These are phyloP conservation scores for Melospiza melodia DNA, from an alignment of 2,113 vertebrate genomes.

Conservation along the genomic window DNA sequence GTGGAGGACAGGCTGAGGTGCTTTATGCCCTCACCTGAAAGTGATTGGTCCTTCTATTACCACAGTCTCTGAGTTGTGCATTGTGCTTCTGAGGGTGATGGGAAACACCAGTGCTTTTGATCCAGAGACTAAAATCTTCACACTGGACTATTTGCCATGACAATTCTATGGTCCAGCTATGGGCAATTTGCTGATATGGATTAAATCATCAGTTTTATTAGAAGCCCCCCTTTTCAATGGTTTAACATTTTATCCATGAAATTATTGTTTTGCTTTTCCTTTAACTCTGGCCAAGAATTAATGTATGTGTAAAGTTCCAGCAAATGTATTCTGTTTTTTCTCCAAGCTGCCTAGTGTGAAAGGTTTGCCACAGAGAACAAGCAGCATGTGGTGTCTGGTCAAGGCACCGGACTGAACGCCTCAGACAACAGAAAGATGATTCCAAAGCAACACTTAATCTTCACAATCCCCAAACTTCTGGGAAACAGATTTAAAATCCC, in stretches of 20 bases:
- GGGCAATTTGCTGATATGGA: not conserved
- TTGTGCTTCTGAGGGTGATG: not conserved
- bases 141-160: not conserved
- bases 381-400: not conserved
- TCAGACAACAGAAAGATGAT: not conserved
- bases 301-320: not conserved
- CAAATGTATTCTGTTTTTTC: not conserved
- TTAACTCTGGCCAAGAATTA: not conserved
- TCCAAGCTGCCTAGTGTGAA: not conserved
- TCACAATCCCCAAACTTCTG: not conserved
- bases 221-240: not conserved
- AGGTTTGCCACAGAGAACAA: not conserved
- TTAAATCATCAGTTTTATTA: not conserved
- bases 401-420: not conserved
- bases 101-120: not conserved
- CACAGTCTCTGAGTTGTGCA: not conserved
- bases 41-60: not conserved
- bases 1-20: not conserved
- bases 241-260: not conserved
- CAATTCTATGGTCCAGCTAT: not conserved
- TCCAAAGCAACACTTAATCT: not conserved
- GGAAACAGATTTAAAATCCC: constrained; percentile 5
- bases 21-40: not conserved
- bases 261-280: not conserved
- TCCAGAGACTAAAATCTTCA: not conserved